Conservation (phyloP, 2,888 invertebrate genomes). For the Agrotis clavis region DNA sequence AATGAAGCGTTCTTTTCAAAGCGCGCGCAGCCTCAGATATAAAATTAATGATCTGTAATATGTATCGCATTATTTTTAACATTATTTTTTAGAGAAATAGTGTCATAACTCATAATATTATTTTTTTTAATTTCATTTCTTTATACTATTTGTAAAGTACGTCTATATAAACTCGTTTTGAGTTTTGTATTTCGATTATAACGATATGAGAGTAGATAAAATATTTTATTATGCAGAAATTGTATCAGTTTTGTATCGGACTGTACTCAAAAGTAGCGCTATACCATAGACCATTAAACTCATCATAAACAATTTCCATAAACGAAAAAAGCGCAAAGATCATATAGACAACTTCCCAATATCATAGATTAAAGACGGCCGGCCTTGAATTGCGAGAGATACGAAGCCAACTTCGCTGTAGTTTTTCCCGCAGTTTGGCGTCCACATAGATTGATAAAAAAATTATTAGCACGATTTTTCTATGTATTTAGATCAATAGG, state of each 20-base stretch:
- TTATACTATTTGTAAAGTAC: too few species aligned
- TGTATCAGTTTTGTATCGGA: neutral
- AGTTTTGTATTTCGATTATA: too few species aligned
- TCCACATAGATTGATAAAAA: constrained; percentile 87
- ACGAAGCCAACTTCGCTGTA: constrained; percentile 86
- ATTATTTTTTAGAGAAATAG: too few species aligned
- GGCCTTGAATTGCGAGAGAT: constrained; percentile 81
- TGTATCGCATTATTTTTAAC: too few species aligned
- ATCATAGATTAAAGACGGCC: constrained; percentile 78
- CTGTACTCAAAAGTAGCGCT: neutral
- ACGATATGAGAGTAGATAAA: too few species aligned
- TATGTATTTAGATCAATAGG: constrained; percentile 86
- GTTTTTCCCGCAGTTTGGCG: constrained; percentile 91
- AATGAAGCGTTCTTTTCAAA: too few species aligned
- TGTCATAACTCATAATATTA: too few species aligned
- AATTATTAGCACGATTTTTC: constrained; percentile 81
- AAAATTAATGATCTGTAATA: too few species aligned
- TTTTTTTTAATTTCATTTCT: too few species aligned
- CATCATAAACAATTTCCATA: constrained; percentile 39
- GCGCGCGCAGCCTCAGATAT: too few species aligned
- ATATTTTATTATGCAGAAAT: neutral
- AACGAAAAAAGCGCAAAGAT: constrained; percentile 57
- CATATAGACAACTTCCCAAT: constrained; percentile 70
- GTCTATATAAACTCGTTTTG: too few species aligned
- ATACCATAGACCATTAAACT: neutral